These are phyloP conservation scores for Melieria omissa DNA, from an alignment of 2,888 invertebrate species.

Conservation along the genomic window DNA sequence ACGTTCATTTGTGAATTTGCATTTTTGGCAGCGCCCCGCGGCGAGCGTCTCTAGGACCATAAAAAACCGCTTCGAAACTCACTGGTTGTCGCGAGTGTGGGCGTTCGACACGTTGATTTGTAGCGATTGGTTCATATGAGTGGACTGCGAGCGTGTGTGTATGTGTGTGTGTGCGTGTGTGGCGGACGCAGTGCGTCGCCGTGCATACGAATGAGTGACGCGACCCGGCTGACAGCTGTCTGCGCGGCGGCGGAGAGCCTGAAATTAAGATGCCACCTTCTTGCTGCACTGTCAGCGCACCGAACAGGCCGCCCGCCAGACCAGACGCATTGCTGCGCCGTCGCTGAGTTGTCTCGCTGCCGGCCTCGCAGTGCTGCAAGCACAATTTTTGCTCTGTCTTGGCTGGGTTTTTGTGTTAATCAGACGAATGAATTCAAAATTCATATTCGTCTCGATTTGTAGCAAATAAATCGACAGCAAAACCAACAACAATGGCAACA, in stretches of 20 bases:
- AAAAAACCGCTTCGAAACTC: no score
- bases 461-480: no score
- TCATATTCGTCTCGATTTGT: no score
- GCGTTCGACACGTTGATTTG: slow-evolving; percentile 5
- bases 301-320: not conserved
- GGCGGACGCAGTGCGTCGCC: not conserved
- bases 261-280: not conserved
- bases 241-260: not conserved
- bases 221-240: not conserved
- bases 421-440: no score
- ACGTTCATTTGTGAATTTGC: no score
- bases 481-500: no score
- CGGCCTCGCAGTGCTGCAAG: not conserved
- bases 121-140: not conserved
- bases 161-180: not conserved
- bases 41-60: no score
- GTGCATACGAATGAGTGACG: not conserved
- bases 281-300: not conserved
- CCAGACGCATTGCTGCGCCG: not conserved
- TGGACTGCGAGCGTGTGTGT: not conserved
- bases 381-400: no score
- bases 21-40: no score
- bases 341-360: not conserved
- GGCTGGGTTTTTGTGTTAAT: no score
- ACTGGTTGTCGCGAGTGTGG: not conserved